Percentiles rank a stretch among this genome's conserved stretches.
These are phyloP conservation scores for Calameuta idolon DNA, from an alignment of 2,888 invertebrate species.

Conservation along the genomic window DNA sequence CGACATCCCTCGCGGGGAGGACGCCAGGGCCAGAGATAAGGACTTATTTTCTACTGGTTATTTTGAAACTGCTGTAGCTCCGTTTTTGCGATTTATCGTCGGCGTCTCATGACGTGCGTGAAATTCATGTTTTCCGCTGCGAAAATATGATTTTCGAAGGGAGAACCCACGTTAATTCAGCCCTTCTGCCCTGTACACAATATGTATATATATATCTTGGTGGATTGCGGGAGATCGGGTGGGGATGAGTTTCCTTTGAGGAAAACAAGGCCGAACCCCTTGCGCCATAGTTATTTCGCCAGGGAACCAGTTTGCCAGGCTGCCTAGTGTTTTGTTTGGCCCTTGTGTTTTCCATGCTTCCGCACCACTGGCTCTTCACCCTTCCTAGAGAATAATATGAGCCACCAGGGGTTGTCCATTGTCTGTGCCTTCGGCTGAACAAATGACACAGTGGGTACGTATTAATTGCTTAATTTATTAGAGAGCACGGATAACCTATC, in stretches of 20 bases:
- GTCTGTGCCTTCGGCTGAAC: neutral
- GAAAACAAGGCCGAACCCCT: neutral
- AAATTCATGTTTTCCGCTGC: neutral
- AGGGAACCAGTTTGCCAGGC: neutral
- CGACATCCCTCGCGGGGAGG: neutral
- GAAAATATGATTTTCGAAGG: conserved; percentile 7
- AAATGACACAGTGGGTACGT: neutral
- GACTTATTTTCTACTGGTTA: neutral
- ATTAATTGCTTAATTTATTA: neutral
- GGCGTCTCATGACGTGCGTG: neutral
- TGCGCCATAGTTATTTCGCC: neutral
- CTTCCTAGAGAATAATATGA: neutral
- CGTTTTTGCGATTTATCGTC: neutral
- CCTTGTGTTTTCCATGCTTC: neutral
- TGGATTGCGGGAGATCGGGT: neutral
- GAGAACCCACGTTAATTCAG: neutral
- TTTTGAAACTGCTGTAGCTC: neutral
- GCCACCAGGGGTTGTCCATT: neutral
- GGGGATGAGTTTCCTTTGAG: neutral
- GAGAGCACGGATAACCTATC: neutral
- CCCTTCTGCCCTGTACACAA: neutral
- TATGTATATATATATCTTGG: neutral
- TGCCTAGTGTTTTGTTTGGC: neutral
- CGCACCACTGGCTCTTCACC: neutral
- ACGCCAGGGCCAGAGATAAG: too few species aligned